Evolutionary conservation across 2,888 invertebrate genomes (phyloP), one percentile per base, ranked within the genome.

Genomic region (Hypena proboscidalis): DNA sequence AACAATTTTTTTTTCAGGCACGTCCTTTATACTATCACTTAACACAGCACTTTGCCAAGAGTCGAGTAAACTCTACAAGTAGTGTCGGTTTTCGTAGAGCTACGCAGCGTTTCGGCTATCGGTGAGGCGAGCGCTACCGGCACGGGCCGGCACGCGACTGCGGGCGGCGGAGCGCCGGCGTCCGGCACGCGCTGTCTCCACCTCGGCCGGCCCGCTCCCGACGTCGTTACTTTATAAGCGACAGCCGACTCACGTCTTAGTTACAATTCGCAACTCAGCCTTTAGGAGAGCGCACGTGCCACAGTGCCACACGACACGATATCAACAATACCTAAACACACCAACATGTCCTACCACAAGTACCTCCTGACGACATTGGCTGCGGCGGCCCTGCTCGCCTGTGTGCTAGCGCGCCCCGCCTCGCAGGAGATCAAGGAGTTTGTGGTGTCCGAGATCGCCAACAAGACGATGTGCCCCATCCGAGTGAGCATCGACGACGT

Each of bases 401-500:
- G 54, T 44, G 63, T 61, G n/a, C n/a, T n/a, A n/a, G n/a, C 42
- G 56, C 68, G 34, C 42, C 60, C 34, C 44, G 58, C 35, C 57
- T n/a, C 61, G 17, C 51, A 71, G 35, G 10, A 17, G 17, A 8
- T 45, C 25, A 70, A 70, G 52, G 67, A 67, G 51, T 67, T 84
- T 54, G 68, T 74, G 36, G 75, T 89, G 37, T 41, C 60, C 9
- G 74, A 74, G 9, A 82, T 79, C 39, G 62, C 77, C 37, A 80
- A 83, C 74, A 74, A 72, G 40, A 83, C 88, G 23, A 80, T 85
- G 66, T 90, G 90, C 66, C 88, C 90, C 26, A 83, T 86, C 62
- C 48, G 58, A 37, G 75, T 85, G 56, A 64, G 61, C 21, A 65
- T 77, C 31, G 74, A 87, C 77, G 71, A 74, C 35, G 64, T 85